These are phyloP conservation scores for Xestia sexstrigata DNA, from an alignment of 2,888 invertebrate species.

Conservation along the genomic window DNA sequence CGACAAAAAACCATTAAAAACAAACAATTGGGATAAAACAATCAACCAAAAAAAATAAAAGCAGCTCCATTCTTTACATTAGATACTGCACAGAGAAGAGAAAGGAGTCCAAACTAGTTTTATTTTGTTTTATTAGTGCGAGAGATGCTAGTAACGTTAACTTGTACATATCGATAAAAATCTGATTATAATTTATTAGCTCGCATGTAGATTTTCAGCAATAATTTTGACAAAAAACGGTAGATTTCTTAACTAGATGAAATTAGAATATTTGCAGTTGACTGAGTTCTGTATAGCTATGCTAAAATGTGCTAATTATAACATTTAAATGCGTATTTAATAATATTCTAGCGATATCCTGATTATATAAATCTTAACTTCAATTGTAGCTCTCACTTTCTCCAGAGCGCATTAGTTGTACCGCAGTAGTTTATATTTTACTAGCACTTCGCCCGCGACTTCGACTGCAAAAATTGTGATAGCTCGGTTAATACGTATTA, in stretches of 20 bases:
- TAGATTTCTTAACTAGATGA: background rate
- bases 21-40: background rate
- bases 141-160: constrained; percentile 40
- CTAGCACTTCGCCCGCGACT: too few species aligned
- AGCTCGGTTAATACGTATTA: too few species aligned
- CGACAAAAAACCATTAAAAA: background rate
- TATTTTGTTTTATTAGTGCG: constrained; percentile 39
- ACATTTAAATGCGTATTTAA: constrained; percentile 8
- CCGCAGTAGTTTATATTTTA: background rate
- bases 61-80: constrained; percentile 1
- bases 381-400: background rate
- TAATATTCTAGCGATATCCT: background rate
- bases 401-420: background rate
- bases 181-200: background rate
- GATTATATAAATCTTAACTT: background rate
- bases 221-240: background rate
- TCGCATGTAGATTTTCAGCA: constrained; percentile 1
- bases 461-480: too few species aligned
- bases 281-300: too few species aligned
- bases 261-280: background rate
- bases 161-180: constrained; percentile 40
- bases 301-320: background rate
- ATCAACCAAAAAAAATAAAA: constrained; percentile 6
- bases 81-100: constrained; percentile 36
- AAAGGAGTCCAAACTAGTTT: constrained; percentile 60